phyloP scores from a whole-genome alignment of 2,113 vertebrate species.

The Lophura nycthemera region DNA sequence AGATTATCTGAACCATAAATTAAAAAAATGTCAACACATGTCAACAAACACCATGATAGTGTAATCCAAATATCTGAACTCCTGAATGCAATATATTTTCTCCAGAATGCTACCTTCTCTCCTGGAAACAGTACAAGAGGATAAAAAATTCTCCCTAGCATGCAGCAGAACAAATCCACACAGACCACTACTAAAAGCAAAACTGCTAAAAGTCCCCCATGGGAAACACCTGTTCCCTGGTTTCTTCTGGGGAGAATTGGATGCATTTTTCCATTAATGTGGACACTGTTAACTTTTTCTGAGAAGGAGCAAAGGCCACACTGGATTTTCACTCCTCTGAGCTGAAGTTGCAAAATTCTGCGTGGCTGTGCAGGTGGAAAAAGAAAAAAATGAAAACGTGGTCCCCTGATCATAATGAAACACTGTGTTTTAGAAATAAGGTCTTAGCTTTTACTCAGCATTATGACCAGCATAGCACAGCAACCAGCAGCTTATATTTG shows the following conservation, averaged over 20 bases:
- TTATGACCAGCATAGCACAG: neutral
- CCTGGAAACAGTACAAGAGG: neutral
- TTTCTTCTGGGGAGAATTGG: neutral
- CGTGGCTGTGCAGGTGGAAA: neutral
- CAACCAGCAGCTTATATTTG: neutral
- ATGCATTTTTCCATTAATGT: neutral
- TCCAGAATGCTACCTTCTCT: neutral
- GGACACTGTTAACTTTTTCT: neutral
- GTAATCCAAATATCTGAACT: neutral
- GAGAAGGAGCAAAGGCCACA: neutral
- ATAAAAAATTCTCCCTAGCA: neutral
- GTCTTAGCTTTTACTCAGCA: neutral
- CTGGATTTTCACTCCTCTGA: neutral
- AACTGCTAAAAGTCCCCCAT: neutral
- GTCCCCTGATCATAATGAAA: neutral
- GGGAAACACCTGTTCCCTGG: neutral
- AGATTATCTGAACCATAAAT: neutral
- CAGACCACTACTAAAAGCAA: neutral
- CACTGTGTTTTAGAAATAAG: neutral
- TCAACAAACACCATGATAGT: neutral
- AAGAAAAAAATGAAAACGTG: neutral
- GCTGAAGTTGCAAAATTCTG: neutral
- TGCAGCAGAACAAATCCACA: neutral
- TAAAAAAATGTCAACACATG: neutral
- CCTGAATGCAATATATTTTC: neutral